Evolutionary conservation across 2,797 vertebrate genomes (phyloP), one percentile per base, ranked within the genome.

Genomic region (Odontamblyopus rebecca): DNA sequence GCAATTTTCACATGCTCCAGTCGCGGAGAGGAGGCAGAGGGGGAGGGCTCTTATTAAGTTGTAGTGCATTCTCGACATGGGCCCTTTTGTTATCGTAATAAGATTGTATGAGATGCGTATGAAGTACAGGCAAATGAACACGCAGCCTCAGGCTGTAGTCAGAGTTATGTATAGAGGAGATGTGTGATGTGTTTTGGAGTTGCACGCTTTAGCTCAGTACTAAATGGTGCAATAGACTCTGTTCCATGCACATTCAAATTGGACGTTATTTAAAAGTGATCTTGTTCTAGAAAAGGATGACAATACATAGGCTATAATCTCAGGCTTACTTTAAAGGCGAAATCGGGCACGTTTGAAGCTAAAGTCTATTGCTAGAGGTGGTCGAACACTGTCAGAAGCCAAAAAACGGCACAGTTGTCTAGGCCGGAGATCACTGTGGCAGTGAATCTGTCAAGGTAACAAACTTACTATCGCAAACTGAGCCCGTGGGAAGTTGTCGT

Each of bases 1-100:
- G 86, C 85, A 70, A 88, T 92, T 90, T 90, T 84, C 89, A 91
- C 85, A 63, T 84, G 72, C 65, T 76, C 78, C 69, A 81, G 69
- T 56, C 72, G 76, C 74, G 73, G 54, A 30, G 67, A 75, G 80
- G 71, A 79, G 69, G 50, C 53, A 68, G 73, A 69, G 71, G 69
- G 64, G 23, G 64, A 0, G 26, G 2, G 63, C 23, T 27, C 63
- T 65, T 65, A 65, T 65, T 65, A 41, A 65, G 63, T 65, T 65
- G 41, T 48, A 29, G 63, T 88, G 68, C 76, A 77, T 84, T 83
- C 65, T 75, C 71, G 48, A 72, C 71, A 78, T 77, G 70, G 41
- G 67, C 74, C 86, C 63, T 88, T 77, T 41, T 61, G 67, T 63
- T 65, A 57, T 77, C 64, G 62, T 76, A 76, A 83, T 69, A 66